Evolutionary conservation across 1,140 invertebrate genomes (phyloP), one percentile per base, ranked within the genome.

Genomic region (Galleria mellonella): DNA sequence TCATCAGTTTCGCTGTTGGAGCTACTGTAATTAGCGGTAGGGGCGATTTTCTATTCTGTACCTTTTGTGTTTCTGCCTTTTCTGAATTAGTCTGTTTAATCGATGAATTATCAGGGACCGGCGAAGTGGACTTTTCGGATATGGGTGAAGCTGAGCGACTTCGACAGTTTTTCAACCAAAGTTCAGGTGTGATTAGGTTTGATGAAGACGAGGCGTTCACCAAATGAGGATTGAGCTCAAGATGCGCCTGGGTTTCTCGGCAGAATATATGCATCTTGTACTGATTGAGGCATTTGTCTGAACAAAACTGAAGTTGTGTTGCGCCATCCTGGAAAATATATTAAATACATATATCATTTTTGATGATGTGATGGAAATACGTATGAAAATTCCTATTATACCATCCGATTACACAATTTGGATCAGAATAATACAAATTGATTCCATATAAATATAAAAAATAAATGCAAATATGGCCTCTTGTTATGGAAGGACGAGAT

Each of bases 251-350:
- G 2, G 95, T 96, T 81, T 97, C 95, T 15, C 93, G 91, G 83
- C 95, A 97, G 77, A 97, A 97, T 52, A 97, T 96, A 70, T 96
- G 94, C 95, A 97, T 97, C 87, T 97, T 97, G 87, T 97, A 97
- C 78, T 97, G 95, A 72, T 97, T 97, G 33, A 97, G 88, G 71
- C 96, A 97, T 87, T 97, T 97, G 75, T 96, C 94, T 44, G 94
- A 94, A 75, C 90, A 93, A 77, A 94, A 94, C 75, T 94, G 93
- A 9, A 94, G 86, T 55, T 94, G 93, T 43, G 92, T 91, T 43
- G 93, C 91, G 10, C 92, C 92, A 61, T 94, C 93, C 88, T 93
- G 86, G 32, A 87, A 83, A 6, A 23, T 23, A 23, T 3, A 23
- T 23, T 27, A 61, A 37, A 66, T 36, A 53, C 28, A 32, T 1